Conservation (phyloP, 2,888 invertebrate genomes). For the Troilus luridus region DNA sequence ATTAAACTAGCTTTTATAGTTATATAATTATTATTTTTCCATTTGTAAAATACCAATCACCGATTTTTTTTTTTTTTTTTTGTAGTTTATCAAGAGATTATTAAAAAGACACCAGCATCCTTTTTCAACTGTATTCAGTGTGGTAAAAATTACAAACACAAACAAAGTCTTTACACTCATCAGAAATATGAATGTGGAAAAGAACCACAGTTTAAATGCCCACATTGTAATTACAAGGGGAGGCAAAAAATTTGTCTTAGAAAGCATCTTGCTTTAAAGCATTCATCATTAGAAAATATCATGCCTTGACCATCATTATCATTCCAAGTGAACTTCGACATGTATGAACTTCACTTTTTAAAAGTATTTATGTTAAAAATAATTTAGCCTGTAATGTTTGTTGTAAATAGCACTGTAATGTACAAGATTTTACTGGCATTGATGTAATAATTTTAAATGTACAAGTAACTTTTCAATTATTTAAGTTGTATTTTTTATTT, state of each 20-base stretch:
- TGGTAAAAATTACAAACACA: conserved; percentile 64
- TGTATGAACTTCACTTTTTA: neutral
- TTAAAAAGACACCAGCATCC: conserved; percentile 67
- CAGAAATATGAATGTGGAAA: conserved; percentile 67
- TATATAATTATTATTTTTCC: neutral
- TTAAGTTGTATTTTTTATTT: neutral
- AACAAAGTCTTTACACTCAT: conserved; percentile 66
- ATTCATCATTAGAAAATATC: conserved; percentile 51
- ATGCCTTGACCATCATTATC: neutral
- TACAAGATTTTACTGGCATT: neutral
- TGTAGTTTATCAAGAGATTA: neutral
- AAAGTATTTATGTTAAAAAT: neutral
- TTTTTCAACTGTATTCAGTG: conserved; percentile 65
- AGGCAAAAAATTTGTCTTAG: conserved; percentile 66
- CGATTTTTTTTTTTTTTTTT: neutral
- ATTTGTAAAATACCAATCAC: neutral
- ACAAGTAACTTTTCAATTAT: neutral
- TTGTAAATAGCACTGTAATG: neutral
- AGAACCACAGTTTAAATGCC: conserved; percentile 67
- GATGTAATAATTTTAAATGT: neutral
- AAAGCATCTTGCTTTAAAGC: conserved; percentile 63
- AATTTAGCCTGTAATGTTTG: neutral
- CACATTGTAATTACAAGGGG: conserved; percentile 65
- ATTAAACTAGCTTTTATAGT: neutral
- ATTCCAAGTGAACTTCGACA: neutral